These are phyloP conservation scores for Rhynchomys soricoides DNA, from an alignment of 2,113 vertebrate species.

Conservation along the genomic window DNA sequence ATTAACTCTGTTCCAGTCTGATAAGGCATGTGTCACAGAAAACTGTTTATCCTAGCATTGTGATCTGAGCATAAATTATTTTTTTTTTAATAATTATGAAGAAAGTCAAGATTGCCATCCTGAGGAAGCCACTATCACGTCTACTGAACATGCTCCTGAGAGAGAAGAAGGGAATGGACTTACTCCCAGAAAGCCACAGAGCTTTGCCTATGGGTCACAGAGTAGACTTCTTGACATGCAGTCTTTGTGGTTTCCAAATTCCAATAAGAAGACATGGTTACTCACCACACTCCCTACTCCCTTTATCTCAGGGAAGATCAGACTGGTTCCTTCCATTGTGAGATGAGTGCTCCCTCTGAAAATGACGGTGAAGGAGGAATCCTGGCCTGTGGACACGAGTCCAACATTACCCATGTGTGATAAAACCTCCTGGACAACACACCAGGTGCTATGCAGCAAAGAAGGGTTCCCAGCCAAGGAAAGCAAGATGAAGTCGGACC, in stretches of 20 bases:
- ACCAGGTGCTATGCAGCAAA: not conserved
- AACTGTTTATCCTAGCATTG: not conserved
- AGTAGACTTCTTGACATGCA: not conserved
- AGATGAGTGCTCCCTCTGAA: not conserved
- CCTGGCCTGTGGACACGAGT: accelerated
- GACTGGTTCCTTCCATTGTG: not conserved
- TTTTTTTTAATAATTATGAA: conserved; percentile 18
- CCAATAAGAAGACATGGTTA: not conserved
- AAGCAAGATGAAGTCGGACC: not conserved
- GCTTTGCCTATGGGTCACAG: not conserved
- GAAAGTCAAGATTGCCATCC: not conserved
- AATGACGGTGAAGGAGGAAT: not conserved
- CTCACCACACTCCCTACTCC: not conserved
- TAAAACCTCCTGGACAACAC: not conserved
- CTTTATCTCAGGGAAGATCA: not conserved
- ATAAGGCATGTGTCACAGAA: not conserved
- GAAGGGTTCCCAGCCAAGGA: not conserved
- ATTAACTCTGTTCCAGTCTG: not conserved
- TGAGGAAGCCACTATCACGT: conserved; percentile 7
- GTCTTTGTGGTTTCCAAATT: not conserved
- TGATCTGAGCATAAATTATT: conserved; percentile 27
- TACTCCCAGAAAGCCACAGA: not conserved
- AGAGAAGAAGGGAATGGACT: not conserved
- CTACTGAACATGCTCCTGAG: not conserved
- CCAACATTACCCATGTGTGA: not conserved